Conservation (phyloP, 1,140 invertebrate genomes). For the Brevipalpus yothersi region DNA sequence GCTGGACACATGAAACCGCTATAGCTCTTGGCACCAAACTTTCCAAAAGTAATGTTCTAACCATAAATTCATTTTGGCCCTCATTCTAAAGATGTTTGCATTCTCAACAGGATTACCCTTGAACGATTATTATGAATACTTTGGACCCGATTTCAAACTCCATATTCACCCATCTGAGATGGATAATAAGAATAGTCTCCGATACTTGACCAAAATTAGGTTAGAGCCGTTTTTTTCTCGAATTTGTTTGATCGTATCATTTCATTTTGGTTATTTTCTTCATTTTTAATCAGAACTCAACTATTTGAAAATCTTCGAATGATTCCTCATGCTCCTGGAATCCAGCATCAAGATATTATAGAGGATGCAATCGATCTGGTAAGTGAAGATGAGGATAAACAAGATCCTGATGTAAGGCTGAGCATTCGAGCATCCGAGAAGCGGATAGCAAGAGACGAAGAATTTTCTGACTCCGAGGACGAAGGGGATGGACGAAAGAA, state of each 20-base stretch:
- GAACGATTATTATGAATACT: conserved; percentile 99
- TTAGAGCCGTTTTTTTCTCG: conserved; percentile 21
- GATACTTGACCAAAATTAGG: conserved; percentile 98
- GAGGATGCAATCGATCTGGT: conserved; percentile 64
- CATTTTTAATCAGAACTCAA: conserved; percentile 29
- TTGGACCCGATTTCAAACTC: conserved; percentile 97
- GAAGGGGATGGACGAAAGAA: conserved; percentile 67
- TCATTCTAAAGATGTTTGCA: conserved; percentile 39
- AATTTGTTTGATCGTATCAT: not conserved
- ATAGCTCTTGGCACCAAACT: conserved; percentile 85
- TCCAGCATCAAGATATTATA: conserved; percentile 81
- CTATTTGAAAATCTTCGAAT: conserved; percentile 92
- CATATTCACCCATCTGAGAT: conserved; percentile 98
- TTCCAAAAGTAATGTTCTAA: conserved; percentile 39
- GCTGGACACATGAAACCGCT: conserved; percentile 96
- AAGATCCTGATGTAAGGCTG: conserved; percentile 46
- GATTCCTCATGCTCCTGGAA: conserved; percentile 90
- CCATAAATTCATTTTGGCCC: conserved; percentile 36
- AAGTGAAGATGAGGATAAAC: conserved; percentile 57
- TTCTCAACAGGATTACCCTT: conserved; percentile 62
- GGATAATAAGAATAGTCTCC: conserved; percentile 94
- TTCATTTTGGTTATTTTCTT: too few species aligned
- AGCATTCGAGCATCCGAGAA: conserved; percentile 74
- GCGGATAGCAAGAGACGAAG: conserved; percentile 78
- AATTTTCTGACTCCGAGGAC: conserved; percentile 89